phyloP scores from a whole-genome alignment of 2,888 invertebrate species.

The Sinodicranocentrus sp. region DNA sequence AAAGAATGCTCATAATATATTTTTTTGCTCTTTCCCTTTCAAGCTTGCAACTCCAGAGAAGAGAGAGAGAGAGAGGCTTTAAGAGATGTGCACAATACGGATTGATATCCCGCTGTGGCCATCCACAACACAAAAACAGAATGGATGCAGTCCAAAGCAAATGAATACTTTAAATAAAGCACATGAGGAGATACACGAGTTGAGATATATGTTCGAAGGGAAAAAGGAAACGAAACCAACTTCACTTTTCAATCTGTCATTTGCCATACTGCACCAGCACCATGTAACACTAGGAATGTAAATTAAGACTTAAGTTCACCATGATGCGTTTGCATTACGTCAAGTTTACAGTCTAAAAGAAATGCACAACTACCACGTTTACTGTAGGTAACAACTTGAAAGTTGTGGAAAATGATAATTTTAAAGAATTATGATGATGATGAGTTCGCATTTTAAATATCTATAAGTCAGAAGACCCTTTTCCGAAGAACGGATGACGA shows the following conservation, averaged over 20 bases:
- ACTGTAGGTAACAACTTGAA: too few relatives aligned
- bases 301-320: too few relatives aligned
- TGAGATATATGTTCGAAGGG: not conserved
- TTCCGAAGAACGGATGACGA: not conserved
- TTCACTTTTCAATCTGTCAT: slow-evolving; percentile 43
- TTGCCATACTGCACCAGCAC: too few relatives aligned
- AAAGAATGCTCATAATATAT: not conserved
- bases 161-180: not conserved
- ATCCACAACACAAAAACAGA: slow-evolving; percentile 62
- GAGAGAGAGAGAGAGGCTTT: too few relatives aligned
- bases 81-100: slow-evolving; percentile 47
- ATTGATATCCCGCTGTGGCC: slow-evolving; percentile 73
- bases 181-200: not conserved
- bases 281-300: too few relatives aligned
- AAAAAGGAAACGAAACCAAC: slow-evolving; percentile 11
- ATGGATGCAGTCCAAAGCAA: slow-evolving; percentile 3
- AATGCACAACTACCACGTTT: too few relatives aligned
- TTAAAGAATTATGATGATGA: too few relatives aligned
- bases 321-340: too few relatives aligned
- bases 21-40: slow-evolving; percentile 45
- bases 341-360: too few relatives aligned
- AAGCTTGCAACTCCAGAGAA: slow-evolving; percentile 34
- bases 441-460: not conserved
- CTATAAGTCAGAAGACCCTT: not conserved
- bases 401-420: too few relatives aligned